Evolutionary conservation across 2,113 vertebrate species (phyloP).

Genomic region (Laticauda colubrina): DNA sequence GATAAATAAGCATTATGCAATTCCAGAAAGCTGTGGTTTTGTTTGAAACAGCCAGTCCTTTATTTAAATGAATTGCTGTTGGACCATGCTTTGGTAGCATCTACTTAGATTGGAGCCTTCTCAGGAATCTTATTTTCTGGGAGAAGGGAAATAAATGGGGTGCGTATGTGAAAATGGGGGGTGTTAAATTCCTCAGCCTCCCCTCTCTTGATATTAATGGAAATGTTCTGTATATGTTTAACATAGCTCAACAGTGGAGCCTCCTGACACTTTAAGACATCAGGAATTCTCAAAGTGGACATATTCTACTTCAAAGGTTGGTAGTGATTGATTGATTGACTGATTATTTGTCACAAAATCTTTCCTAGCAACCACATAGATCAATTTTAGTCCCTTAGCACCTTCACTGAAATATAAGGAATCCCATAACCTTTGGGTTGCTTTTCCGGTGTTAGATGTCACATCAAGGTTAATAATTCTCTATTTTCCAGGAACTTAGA

Average conservation of each 20-base stretch:
- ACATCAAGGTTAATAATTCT: neutral
- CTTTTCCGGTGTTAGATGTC: neutral
- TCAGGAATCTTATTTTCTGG: neutral
- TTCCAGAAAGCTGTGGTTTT: neutral
- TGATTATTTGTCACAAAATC: neutral
- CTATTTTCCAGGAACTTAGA: neutral
- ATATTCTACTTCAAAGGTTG: neutral
- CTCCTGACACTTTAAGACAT: neutral
- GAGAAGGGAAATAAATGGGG: neutral
- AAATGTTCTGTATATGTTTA: neutral
- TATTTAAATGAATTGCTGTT: neutral
- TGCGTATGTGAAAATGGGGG: neutral
- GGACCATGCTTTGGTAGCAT: neutral
- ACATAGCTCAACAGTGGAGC: neutral
- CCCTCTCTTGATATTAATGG: neutral
- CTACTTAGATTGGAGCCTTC: neutral
- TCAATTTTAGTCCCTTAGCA: neutral
- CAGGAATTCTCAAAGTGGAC: neutral
- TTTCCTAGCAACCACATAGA: neutral
- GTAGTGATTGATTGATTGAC: neutral
- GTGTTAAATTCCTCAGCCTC: neutral
- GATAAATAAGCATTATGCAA: neutral
- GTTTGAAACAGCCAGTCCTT: neutral
- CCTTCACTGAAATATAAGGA: neutral
- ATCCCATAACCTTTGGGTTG: neutral